These are phyloP conservation scores for Pseudanteris insignis DNA, from an alignment of 2,888 invertebrate genomes.

Conservation along the genomic window DNA sequence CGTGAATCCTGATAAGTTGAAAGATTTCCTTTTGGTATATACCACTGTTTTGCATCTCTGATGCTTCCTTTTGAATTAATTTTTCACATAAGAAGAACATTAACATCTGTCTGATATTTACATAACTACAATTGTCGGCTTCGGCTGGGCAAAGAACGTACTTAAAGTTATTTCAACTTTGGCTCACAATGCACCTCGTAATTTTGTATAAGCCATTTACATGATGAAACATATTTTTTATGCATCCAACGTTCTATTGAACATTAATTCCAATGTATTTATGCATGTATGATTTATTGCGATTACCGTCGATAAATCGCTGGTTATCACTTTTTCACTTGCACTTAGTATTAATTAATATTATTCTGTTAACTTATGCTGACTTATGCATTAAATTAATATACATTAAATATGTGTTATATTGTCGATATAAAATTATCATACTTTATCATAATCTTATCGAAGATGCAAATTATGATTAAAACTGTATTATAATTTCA, in stretches of 20 bases:
- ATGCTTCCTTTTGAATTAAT: slow-evolving; percentile 17
- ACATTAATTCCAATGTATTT: slow-evolving; percentile 1
- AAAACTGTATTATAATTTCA: no score
- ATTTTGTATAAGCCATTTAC: slow-evolving; percentile 19
- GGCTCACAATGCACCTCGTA: slow-evolving; percentile 13
- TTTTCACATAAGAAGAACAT: slow-evolving; percentile 26
- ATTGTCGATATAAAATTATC: no score
- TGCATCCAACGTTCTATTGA: slow-evolving; percentile 4
- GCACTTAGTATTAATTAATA: no score
- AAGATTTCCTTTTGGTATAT: slow-evolving; percentile 11
- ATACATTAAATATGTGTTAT: no score
- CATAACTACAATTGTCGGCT: slow-evolving; percentile 38
- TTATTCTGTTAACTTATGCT: no score
- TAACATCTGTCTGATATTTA: slow-evolving; percentile 31
- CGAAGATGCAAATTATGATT: no score
- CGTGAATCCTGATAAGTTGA: slow-evolving; percentile 28
- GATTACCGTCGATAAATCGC: slow-evolving; percentile 2
- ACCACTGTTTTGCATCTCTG: slow-evolving; percentile 21
- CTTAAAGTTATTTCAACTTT: slow-evolving; percentile 18
- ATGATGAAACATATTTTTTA: slow-evolving; percentile 13
- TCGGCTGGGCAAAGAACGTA: slow-evolving; percentile 28
- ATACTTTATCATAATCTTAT: no score
- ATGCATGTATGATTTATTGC: slow-evolving; percentile 19
- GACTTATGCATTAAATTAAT: no score
- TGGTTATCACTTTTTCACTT: not conserved